Evolutionary conservation across 2,888 invertebrate species (phyloP), one percentile per base, ranked within the genome.

Genomic region (Liodrosophila aerea): DNA sequence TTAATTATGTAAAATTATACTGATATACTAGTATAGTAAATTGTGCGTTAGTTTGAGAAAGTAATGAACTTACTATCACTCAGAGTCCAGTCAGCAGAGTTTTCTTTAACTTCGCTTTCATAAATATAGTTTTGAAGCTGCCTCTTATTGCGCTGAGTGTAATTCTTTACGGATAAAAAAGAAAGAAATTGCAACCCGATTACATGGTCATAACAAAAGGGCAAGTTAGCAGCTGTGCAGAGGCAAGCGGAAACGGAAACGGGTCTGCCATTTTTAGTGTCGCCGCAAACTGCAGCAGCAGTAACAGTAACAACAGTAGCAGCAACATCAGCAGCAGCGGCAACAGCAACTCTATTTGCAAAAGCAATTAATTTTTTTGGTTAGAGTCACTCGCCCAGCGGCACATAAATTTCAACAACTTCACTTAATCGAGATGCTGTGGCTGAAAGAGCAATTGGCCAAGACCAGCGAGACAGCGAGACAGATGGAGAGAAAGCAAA

Each of bases 321-420:
- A n/a, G n/a, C n/a, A n/a, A n/a, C n/a, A n/a, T n/a, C n/a, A n/a
- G n/a, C n/a, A n/a, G n/a, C n/a, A n/a, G n/a, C n/a, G n/a, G n/a
- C n/a, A n/a, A 66, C 0, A n/a, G 27, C 27, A 11, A 84, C 74
- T 78, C 82, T 68, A 81, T 87, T 87, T 86, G 75, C 65, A 75
- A 85, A 84, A 86, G 84, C 87, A 87, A 87, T 87, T 87, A 86
- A 76, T 64, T 66, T 75, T 67, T 54, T 60, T 54, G 47, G 58
- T 63, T 58, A 66, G 50, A 46, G 53, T 43, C 33, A 37, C 49
- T 47, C 53, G 76, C 67, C 82, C 75, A 62, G 72, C 64, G 77
- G 73, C 76, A 77, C 80, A 81, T 81, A 84, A 81, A 84, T 81
- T 84, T 77, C 66, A 68, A 76, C 62, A 73, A 71, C 41, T 64